Evolutionary conservation across 2,888 invertebrate species (phyloP).

Genomic region (Heteromyza rotundicornis): DNA sequence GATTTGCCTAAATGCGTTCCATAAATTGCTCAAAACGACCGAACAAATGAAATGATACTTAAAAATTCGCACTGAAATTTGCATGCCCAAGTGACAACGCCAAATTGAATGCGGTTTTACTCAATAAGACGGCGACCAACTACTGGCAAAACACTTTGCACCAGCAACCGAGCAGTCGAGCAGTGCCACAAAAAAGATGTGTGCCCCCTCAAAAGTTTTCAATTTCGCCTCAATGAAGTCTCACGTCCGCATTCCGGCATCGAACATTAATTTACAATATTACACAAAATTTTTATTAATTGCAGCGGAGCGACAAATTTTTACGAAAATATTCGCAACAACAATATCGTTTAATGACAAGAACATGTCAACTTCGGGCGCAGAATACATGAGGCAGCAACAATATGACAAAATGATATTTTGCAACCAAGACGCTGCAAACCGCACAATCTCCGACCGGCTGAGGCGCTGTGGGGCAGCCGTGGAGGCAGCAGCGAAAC

Average conservation of each 20-base stretch:
- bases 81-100: slow-evolving; percentile 40
- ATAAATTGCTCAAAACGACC: slow-evolving; percentile 18
- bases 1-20: slow-evolving; percentile 4
- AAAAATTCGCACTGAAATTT: slow-evolving; percentile 17
- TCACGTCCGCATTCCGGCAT: slow-evolving; percentile 49
- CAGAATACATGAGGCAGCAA: slow-evolving; percentile 11
- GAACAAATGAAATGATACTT: slow-evolving; percentile 15
- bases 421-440: slow-evolving; percentile 17
- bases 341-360: slow-evolving; percentile 38
- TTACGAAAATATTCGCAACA: slow-evolving; percentile 12
- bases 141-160: slow-evolving; percentile 32
- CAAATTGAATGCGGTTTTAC: slow-evolving; percentile 52
- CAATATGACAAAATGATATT: slow-evolving; percentile 21
- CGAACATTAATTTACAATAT: slow-evolving; percentile 53
- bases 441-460: slow-evolving; percentile 5
- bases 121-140: slow-evolving; percentile 43
- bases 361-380: slow-evolving; percentile 39
- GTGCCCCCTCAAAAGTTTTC: slow-evolving; percentile 3
- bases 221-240: slow-evolving; percentile 7
- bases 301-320: slow-evolving; percentile 48
- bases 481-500: slow-evolving; percentile 15
- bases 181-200: not conserved
- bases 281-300: slow-evolving; percentile 47
- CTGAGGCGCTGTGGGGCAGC: not conserved
- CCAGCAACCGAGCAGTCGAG: not conserved